Evolutionary conservation across 2,797 vertebrate species (phyloP), one percentile per base, ranked within the genome.

Genomic region (Melanotaenia parkinsoni): DNA sequence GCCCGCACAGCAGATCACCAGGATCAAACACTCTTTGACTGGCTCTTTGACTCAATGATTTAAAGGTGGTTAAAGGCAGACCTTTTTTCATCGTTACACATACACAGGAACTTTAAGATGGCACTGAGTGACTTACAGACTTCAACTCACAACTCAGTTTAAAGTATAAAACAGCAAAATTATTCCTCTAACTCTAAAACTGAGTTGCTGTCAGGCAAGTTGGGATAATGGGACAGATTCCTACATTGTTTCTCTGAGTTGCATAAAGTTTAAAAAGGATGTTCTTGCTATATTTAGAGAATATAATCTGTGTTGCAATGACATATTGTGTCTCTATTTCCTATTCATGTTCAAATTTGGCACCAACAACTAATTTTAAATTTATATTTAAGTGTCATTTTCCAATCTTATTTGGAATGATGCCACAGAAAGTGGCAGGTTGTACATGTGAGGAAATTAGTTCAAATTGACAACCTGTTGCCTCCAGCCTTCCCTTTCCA

Each of bases 11-110:
- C 69, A 5, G 83, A 90, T 88, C 76, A 33, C 79, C 68, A 86
- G 85, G 92, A 91, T 93, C 92, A 92, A 93, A 93, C 90, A 38
- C 79, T 84, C 70, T 79, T 89, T 88, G 81, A 90, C 82, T 86
- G 78, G 70, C 81, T 81, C 67, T 74, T 74, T 80, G 68, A 83
- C 77, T 75, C 63, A 33, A 38, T 88, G 79, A 90, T 89, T 91
- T 92, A 91, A 68, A 58, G 66, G 56, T 20, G 26, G 65, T 77
- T 82, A 82, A 85, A 86, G 71, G 71, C 82, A 73, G 38, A 77
- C 70, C 68, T 61, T 54, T 24, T 54, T 83, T 71, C 54, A 32
- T 5, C 10, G 58, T 81, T 79, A 47, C 74, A 72, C 67, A 30
- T 84, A 81, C 76, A 87, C 80, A 38, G 82, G 47, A 68, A 67